phyloP scores from a whole-genome alignment of 2,888 invertebrate genomes.

The Sinotaia quadrata region DNA sequence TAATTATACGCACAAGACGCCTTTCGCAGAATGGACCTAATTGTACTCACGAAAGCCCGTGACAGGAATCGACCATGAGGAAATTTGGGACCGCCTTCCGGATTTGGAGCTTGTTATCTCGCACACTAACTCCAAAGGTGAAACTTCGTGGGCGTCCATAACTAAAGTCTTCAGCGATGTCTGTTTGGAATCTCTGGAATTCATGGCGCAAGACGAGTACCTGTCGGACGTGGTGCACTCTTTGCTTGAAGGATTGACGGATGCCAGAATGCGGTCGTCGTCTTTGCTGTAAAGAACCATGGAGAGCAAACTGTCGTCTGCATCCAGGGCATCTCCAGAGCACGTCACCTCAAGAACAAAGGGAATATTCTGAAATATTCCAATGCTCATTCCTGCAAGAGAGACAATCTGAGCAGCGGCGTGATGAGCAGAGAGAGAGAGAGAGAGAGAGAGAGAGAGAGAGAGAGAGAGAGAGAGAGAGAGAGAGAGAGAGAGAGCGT shows the following conservation, averaged over 20 bases:
- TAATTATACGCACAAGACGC: too few relatives aligned
- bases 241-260: not conserved
- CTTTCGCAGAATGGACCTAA: too few relatives aligned
- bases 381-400: conserved; percentile 8
- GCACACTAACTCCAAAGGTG: not conserved
- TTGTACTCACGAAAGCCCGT: too few relatives aligned
- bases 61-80: too few relatives aligned
- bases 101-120: conserved; percentile 9
- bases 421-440: not conserved
- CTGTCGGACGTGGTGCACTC: conserved; percentile 11
- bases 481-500: too few relatives aligned
- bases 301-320: conserved; percentile 11
- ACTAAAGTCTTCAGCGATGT: conserved; percentile 5
- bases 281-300: not conserved
- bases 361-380: conserved; percentile 7
- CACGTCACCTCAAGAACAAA: conserved; percentile 16
- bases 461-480: not conserved
- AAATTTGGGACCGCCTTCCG: not conserved
- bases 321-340: conserved; percentile 9
- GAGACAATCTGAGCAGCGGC: not conserved
- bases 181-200: not conserved
- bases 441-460: not conserved
- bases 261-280: not conserved
- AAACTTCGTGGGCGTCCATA: not conserved
- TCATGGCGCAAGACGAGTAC: conserved; percentile 12